Conservation (phyloP, 92 coral and sea anemone species). For the Desmophyllum pertusum region DNA sequence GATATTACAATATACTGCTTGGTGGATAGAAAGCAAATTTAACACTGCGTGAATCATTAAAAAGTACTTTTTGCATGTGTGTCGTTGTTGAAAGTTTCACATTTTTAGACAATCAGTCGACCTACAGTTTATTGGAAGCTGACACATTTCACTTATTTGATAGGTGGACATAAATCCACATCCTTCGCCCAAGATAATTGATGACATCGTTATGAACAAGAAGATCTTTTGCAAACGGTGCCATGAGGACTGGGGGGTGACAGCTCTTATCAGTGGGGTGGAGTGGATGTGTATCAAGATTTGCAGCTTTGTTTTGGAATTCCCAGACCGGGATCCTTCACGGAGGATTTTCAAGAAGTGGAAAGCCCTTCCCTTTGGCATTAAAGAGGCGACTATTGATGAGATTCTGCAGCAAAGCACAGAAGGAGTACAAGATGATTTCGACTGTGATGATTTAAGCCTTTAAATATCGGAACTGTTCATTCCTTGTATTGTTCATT, state of each 20-base stretch:
- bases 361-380: slow-evolving; percentile 76
- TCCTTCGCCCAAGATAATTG: slow-evolving; percentile 49
- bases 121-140: no score
- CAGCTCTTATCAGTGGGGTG: slow-evolving; percentile 55
- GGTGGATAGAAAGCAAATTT: no score
- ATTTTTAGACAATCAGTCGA: no score
- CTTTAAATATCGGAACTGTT: neutral
- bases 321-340: neutral
- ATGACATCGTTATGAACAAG: slow-evolving; percentile 67
- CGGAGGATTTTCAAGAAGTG: slow-evolving; percentile 67
- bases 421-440: neutral
- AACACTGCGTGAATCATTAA: no score
- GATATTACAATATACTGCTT: no score
- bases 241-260: slow-evolving; percentile 85
- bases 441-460: slow-evolving; percentile 6
- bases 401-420: slow-evolving; percentile 42
- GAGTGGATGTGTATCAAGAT: slow-evolving; percentile 85
- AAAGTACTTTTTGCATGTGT: no score
- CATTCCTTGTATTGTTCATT: neutral
- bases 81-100: neutral
- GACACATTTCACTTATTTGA: no score
- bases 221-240: slow-evolving; percentile 70
- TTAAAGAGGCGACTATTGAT: slow-evolving; percentile 54
- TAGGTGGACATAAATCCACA: slow-evolving; percentile 37
- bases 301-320: slow-evolving; percentile 63